Evolutionary conservation across 2,888 invertebrate species (phyloP).

Genomic region (Palloptera scutellata): DNA sequence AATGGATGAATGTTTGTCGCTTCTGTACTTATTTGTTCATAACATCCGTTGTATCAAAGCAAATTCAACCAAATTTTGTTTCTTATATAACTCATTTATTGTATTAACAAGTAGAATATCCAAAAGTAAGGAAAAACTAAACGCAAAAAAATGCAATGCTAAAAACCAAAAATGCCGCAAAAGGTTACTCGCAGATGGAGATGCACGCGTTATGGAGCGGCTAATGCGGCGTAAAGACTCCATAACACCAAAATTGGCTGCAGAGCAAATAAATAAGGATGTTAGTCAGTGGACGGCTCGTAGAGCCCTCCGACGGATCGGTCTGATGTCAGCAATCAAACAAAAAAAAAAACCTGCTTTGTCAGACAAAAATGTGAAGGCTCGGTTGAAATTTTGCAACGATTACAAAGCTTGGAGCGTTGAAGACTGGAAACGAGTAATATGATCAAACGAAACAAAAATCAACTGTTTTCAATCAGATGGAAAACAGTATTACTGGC

Average conservation of each 20-base stretch:
- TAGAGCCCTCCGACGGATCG: constrained; percentile 10
- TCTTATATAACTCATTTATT: too few relatives aligned
- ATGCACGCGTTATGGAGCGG: constrained; percentile 22
- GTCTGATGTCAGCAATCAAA: constrained; percentile 10
- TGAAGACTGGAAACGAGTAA: too few relatives aligned
- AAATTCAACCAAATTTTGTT: too few relatives aligned
- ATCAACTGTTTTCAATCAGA: too few relatives aligned
- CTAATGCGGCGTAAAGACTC: not conserved
- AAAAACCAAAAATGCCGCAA: not conserved
- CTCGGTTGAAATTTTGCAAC: too few relatives aligned
- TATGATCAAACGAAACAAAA: too few relatives aligned
- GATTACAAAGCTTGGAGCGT: too few relatives aligned
- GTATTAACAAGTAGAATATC: too few relatives aligned
- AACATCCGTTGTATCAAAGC: too few relatives aligned
- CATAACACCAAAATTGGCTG: constrained; percentile 9
- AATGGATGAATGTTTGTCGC: too few relatives aligned
- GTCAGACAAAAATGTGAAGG: not conserved
- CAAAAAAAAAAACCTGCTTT: constrained; percentile 10
- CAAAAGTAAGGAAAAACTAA: not conserved
- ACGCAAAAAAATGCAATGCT: not conserved
- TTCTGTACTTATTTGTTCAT: too few relatives aligned
- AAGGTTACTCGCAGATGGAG: constrained; percentile 22
- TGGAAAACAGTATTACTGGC: too few relatives aligned
- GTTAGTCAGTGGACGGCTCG: constrained; percentile 10
- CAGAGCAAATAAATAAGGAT: constrained; percentile 5